Evolutionary conservation across 2,113 vertebrate genomes (phyloP).

Genomic region (Beaufortia kweichowensis): DNA sequence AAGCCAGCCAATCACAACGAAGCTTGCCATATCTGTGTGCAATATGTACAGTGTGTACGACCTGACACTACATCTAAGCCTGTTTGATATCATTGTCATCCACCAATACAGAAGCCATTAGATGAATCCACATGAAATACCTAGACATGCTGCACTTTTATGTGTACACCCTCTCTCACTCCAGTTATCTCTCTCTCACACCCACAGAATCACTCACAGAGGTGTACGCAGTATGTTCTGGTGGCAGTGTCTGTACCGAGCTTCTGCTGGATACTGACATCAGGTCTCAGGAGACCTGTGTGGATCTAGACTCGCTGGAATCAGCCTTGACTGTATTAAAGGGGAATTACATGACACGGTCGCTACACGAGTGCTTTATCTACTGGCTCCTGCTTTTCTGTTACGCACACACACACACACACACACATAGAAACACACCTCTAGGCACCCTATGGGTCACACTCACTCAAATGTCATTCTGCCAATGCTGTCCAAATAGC

Average conservation of each 20-base stretch:
- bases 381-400: conserved; percentile 67
- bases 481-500: conserved; percentile 55
- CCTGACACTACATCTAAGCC: neutral
- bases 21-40: neutral
- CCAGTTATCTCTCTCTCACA: conserved; percentile 3
- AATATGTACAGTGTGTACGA: neutral
- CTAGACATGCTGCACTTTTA: conserved; percentile 9
- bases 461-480: conserved; percentile 51
- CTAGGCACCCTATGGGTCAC: conserved; percentile 39
- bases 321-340: conserved; percentile 74
- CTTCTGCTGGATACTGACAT: conserved; percentile 69
- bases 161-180: neutral
- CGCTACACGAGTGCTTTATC: conserved; percentile 75
- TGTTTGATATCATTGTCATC: neutral
- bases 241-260: conserved; percentile 60
- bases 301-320: conserved; percentile 74
- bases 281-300: conserved; percentile 75
- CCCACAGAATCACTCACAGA: conserved; percentile 9
- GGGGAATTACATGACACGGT: conserved; percentile 72
- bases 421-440: conserved; percentile 39
- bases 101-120: neutral
- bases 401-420: conserved; percentile 15
- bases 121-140: conserved; percentile 3
- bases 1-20: too few relatives aligned
- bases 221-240: conserved; percentile 28